Conservation (phyloP, 2,888 invertebrate species). For the Tetragnatha montana region DNA sequence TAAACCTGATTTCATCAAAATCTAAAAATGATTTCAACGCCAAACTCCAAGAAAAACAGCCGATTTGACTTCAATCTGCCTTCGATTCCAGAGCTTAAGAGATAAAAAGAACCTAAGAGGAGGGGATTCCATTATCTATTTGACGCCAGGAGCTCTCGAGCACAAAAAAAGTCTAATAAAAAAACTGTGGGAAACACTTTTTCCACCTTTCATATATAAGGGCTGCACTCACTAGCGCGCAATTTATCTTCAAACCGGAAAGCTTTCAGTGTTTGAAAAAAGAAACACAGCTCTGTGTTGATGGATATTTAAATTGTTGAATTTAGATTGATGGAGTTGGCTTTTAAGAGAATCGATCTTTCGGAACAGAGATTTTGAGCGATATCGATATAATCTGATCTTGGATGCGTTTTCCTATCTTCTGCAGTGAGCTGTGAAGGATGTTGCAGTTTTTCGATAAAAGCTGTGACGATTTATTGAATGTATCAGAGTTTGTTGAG, state of each 20-base stretch:
- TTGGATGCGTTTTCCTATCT: background rate
- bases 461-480: background rate
- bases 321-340: slow-evolving; percentile 51
- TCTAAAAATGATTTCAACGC: too few relatives aligned
- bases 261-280: slow-evolving; percentile 10
- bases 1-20: too few relatives aligned
- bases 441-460: slow-evolving; percentile 6
- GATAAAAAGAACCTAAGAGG: slow-evolving; percentile 9
- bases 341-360: slow-evolving; percentile 1
- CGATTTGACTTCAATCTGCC: background rate
- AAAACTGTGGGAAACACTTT: slow-evolving; percentile 11
- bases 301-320: slow-evolving; percentile 56
- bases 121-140: slow-evolving; percentile 29
- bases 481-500: slow-evolving; percentile 2
- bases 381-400: slow-evolving; percentile 36
- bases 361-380: slow-evolving; percentile 1
- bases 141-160: slow-evolving; percentile 26
- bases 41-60: background rate
- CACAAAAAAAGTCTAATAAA: slow-evolving; percentile 9
- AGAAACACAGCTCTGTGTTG: slow-evolving; percentile 45
- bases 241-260: slow-evolving; percentile 49
- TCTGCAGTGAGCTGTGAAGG: background rate
- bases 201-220: background rate
- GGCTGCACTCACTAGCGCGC: slow-evolving; percentile 7
- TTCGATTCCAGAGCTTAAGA: background rate